These are phyloP conservation scores for Anadara kagoshimensis DNA, from an alignment of 1,140 invertebrate species.

Conservation along the genomic window DNA sequence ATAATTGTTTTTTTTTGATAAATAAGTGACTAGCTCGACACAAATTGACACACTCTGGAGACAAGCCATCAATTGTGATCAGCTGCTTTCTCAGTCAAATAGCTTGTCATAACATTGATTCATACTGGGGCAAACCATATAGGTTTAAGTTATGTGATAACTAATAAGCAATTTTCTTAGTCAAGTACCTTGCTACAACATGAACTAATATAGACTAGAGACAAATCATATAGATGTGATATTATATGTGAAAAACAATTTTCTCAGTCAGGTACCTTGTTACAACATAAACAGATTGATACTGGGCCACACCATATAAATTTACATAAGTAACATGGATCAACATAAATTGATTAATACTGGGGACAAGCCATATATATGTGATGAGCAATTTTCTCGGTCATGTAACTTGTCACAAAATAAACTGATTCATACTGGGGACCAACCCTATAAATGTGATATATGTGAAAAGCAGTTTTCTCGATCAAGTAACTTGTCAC, in stretches of 20 bases:
- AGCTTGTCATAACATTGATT: conserved; percentile 25
- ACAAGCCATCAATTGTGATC: conserved; percentile 5
- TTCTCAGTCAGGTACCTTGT: too few relatives aligned
- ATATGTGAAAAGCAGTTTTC: conserved; percentile 17
- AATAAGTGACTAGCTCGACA: conserved; percentile 13
- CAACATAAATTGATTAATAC: too few relatives aligned
- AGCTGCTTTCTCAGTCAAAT: neutral
- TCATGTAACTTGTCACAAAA: conserved; percentile 11
- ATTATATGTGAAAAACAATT: too few relatives aligned
- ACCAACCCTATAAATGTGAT: conserved; percentile 11
- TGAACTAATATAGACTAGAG: too few relatives aligned
- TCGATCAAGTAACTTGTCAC: conserved; percentile 5
- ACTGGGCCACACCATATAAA: too few relatives aligned
- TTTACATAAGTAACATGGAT: too few relatives aligned
- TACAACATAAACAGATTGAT: too few relatives aligned
- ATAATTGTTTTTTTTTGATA: too few relatives aligned
- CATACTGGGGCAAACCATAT: conserved; percentile 71
- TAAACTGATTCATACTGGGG: conserved; percentile 3
- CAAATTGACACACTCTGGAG: conserved; percentile 4
- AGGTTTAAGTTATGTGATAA: conserved; percentile 69
- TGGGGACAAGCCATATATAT: too few relatives aligned
- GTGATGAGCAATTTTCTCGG: conserved; percentile 8
- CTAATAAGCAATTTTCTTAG: too few relatives aligned
- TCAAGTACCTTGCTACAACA: too few relatives aligned
- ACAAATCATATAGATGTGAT: too few relatives aligned